Evolutionary conservation across 2,113 vertebrate genomes (phyloP), one percentile per base, ranked within the genome.

Genomic region (Procavia capensis): DNA sequence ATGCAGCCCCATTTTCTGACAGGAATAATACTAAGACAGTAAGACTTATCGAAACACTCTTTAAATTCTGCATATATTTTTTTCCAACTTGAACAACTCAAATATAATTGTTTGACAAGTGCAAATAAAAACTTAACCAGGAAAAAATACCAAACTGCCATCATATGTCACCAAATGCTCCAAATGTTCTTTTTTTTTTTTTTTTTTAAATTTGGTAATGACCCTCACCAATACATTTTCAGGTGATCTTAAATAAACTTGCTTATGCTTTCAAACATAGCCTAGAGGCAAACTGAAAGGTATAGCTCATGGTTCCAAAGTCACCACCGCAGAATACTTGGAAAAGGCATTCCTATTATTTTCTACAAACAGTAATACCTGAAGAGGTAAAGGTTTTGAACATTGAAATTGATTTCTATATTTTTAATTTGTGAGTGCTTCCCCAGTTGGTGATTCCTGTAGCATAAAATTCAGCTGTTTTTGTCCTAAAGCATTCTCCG

Each of bases 41-140:
- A 66, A 59, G 34, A 88, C 74, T 34, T 45, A 54, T 63, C 8
- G 78, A 88, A 81, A 66, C 13, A 22, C 14, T 81, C 84, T 94
- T 85, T 85, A 68, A 97, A 93, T 85, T 79, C 41, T 86, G 25
- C 57, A 85, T 81, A 85, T 81, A 47, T 86, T 91, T 54, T 50
- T 66, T 59, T 93, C 36, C 13, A 76, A 87, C 25, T 20, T 76
- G n/a, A 81, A 70, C 57, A 20, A 78, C 31, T 91, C 16, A 43
- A 78, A 59, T 82, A 17, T 24, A 54, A 39, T 91, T 88, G 13
- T 80, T 91, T 88, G 39, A 91, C 41, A 85, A 75, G n/a, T 95
- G 31, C 39, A 72, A 87, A 83, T 61, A 83, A 66, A 87, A 95
- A 61, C 63, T 87, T 31, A 59, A 79, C 20, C 57, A 20, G 34